phyloP scores from a whole-genome alignment of 2,888 invertebrate species.

The Entomobrya proxima region DNA sequence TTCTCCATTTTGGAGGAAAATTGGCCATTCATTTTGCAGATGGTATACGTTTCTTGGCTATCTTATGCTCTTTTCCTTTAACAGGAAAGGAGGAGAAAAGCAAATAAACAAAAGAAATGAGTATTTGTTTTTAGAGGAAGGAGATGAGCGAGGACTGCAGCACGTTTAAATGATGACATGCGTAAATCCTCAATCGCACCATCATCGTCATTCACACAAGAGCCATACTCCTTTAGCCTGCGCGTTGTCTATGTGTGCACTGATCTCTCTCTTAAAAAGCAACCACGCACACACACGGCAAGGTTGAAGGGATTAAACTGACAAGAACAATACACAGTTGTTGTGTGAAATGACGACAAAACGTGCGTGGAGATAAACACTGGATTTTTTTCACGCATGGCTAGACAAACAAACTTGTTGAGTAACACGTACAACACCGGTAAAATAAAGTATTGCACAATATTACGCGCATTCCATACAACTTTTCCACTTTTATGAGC shows the following conservation, averaged over 20 bases:
- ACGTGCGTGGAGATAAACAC: neutral
- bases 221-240: no score
- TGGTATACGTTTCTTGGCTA: no score
- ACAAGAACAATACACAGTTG: neutral
- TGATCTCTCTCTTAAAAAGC: neutral
- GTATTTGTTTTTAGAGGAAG: neutral
- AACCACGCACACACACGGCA: no score
- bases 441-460: neutral
- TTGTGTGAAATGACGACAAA: neutral
- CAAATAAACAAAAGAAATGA: neutral
- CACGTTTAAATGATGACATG: conserved; percentile 7
- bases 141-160: neutral
- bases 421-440: neutral
- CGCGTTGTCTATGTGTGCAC: neutral
- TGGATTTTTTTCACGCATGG: conserved; percentile 29
- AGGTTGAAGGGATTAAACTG: neutral
- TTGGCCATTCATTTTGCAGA: neutral
- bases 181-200: neutral
- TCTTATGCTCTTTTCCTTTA: neutral
- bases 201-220: no score
- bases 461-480: neutral
- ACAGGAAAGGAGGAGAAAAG: neutral
- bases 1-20: neutral
- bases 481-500: neutral
- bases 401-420: neutral